Evolutionary conservation across 2,888 invertebrate genomes (phyloP), one percentile per base, ranked within the genome.

Genomic region (Carabus problematicus): DNA sequence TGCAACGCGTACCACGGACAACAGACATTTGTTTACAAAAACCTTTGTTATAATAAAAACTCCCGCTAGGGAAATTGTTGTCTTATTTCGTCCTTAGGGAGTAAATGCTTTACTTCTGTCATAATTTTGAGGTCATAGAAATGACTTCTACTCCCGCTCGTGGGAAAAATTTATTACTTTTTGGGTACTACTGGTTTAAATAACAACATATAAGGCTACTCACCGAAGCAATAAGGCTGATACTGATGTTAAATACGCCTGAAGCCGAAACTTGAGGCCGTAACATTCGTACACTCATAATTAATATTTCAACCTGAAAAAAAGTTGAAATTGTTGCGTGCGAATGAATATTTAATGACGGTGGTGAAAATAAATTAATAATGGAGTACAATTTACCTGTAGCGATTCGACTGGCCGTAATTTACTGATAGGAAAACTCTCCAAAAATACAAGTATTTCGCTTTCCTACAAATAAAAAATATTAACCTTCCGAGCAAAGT

Each of bases 201-300:
- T 29, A 29, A 3, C n/a, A n/a, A 29, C 6, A 29, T 29, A 29
- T 29, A 29, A 29, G 29, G 29, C 29, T 45, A 75, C 77, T 77
- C 73, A 79, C 79, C 47, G 78, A 76, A 59, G 78, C 79, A 6
- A 78, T 70, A 49, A 79, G 72, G 56, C 75, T 62, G 0, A 76
- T 76, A 1, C 77, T 75, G 47, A 79, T 73, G 2, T 75, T 77
- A 61, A 79, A 77, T 40, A 77, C 75, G 60, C 77, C 76, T 0
- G 78, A 78, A 40, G 78, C 78, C 64, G 72, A 75, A 3, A 79
- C 64, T 14, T 75, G 72, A 1, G 78, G 79, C 71, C 75, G 76
- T 66, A 77, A 75, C 1, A 76, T 72, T 11, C 74, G 74, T 7
- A 78, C 60, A 8, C 78, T 77, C 6, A 72, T 72, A 58, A 78